Percentiles rank a stretch among this genome's conserved stretches.
These are phyloP conservation scores for Archilochus colubris DNA, from an alignment of 2,113 vertebrate genomes.

Conservation along the genomic window DNA sequence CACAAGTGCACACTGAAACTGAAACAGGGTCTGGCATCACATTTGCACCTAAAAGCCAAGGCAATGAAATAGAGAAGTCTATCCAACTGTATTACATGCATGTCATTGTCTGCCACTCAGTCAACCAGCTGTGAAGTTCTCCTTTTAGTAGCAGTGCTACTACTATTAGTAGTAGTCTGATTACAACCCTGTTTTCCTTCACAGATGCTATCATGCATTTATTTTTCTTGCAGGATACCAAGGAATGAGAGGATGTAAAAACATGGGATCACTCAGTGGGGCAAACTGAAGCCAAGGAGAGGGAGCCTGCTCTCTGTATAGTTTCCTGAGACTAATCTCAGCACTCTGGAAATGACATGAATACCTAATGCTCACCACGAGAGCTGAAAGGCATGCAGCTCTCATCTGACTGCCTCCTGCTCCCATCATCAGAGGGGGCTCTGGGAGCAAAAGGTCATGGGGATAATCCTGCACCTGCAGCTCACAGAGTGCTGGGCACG, in stretches of 20 bases:
- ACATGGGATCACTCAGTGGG: neutral
- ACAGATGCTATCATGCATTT: neutral
- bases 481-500: neutral
- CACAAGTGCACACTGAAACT: neutral
- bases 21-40: neutral
- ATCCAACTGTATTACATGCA: neutral
- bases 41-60: neutral
- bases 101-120: constrained; percentile 23
- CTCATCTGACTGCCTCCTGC: constrained; percentile 29
- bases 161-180: neutral
- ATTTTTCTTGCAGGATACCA: constrained; percentile 15
- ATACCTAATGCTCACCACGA: constrained; percentile 15
- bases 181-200: constrained; percentile 1
- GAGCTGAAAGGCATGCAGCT: neutral
- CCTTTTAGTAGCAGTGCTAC: neutral
- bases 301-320: neutral
- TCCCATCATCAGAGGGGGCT: neutral
- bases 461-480: constrained; percentile 79
- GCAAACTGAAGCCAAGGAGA: neutral
- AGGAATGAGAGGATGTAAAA: constrained; percentile 4
- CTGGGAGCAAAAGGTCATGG: constrained; percentile 62
- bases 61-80: constrained; percentile 20
- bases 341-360: neutral
- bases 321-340: constrained; percentile 9
- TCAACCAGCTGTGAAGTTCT: neutral